Conservation (phyloP, 2,113 vertebrate genomes). For the Sinocyclocheilus rhinocerous region DNA sequence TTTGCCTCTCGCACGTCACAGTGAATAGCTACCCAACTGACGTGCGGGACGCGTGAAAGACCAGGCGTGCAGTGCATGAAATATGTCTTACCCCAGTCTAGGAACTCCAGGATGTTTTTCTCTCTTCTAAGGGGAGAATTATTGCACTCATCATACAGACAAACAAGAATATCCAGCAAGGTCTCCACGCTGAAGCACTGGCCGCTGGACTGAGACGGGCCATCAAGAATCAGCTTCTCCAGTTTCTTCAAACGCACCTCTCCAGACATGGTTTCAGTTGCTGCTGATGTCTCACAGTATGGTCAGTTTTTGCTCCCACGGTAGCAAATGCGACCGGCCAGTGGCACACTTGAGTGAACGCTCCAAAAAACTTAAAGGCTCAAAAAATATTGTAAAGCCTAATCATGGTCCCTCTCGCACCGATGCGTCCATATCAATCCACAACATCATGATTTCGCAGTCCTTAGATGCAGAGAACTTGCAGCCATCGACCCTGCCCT, state of each 20-base stretch:
- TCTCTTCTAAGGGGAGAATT: slow-evolving; percentile 93
- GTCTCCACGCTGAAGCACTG: slow-evolving; percentile 95
- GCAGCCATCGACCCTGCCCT: slow-evolving; percentile 61
- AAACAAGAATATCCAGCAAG: slow-evolving; percentile 95
- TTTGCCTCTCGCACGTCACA: slow-evolving; percentile 24
- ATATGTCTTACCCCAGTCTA: slow-evolving; percentile 92
- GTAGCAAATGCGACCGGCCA: too few species aligned
- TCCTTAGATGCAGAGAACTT: slow-evolving; percentile 59
- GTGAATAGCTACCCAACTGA: slow-evolving; percentile 27
- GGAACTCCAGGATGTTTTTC: slow-evolving; percentile 94
- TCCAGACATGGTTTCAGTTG: slow-evolving; percentile 83
- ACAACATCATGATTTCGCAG: slow-evolving; percentile 59
- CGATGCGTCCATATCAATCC: slow-evolving; percentile 14
- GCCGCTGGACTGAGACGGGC: slow-evolving; percentile 86
- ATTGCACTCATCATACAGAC: slow-evolving; percentile 98
- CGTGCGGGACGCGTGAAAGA: neutral
- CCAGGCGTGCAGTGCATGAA: slow-evolving; percentile 2
- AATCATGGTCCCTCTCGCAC: slow-evolving; percentile 60
- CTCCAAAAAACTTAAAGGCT: slow-evolving; percentile 54
- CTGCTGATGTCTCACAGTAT: neutral
- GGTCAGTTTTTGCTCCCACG: slow-evolving; percentile 17
- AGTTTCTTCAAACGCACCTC: slow-evolving; percentile 98
- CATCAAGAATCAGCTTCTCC: slow-evolving; percentile 95
- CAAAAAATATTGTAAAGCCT: slow-evolving; percentile 54
- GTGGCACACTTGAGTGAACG: slow-evolving; percentile 47